Evolutionary conservation across 2,797 vertebrate genomes (phyloP).

Genomic region (Neoniphon sammara): DNA sequence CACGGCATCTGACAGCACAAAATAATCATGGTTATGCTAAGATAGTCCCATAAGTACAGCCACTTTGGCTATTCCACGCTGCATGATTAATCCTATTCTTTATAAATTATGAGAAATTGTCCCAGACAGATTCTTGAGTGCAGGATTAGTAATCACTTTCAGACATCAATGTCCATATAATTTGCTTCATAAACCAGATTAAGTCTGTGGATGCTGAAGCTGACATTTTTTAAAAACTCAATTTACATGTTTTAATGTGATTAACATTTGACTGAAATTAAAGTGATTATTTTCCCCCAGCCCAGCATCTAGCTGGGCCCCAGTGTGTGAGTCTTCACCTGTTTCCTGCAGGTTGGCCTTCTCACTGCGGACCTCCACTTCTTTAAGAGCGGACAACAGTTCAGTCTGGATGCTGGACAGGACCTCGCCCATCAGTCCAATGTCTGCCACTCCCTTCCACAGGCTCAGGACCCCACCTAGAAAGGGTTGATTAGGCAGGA

Average conservation of each 20-base stretch:
- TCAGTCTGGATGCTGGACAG: slow-evolving; percentile 92
- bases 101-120: not conserved
- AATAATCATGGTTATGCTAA: slow-evolving; percentile 7
- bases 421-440: slow-evolving; percentile 92
- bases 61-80: not conserved
- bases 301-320: not conserved
- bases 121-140: slow-evolving; percentile 4
- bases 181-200: slow-evolving; percentile 30
- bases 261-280: slow-evolving; percentile 15
- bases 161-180: slow-evolving; percentile 18
- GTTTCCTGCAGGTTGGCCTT: slow-evolving; percentile 87
- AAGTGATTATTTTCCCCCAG: slow-evolving; percentile 16
- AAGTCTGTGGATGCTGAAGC: slow-evolving; percentile 19
- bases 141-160: slow-evolving; percentile 12
- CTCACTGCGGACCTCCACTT: slow-evolving; percentile 87
- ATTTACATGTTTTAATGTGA: slow-evolving; percentile 14
- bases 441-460: slow-evolving; percentile 92
- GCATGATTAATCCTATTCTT: not conserved
- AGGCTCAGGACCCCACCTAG: slow-evolving; percentile 90
- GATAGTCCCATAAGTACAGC: not conserved
- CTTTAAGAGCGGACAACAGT: slow-evolving; percentile 87
- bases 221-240: not conserved
- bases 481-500: slow-evolving; percentile 22
- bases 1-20: slow-evolving; percentile 85
- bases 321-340: slow-evolving; percentile 76